Conservation (phyloP, 2,113 vertebrate genomes). For the Mastomys natalensis region DNA sequence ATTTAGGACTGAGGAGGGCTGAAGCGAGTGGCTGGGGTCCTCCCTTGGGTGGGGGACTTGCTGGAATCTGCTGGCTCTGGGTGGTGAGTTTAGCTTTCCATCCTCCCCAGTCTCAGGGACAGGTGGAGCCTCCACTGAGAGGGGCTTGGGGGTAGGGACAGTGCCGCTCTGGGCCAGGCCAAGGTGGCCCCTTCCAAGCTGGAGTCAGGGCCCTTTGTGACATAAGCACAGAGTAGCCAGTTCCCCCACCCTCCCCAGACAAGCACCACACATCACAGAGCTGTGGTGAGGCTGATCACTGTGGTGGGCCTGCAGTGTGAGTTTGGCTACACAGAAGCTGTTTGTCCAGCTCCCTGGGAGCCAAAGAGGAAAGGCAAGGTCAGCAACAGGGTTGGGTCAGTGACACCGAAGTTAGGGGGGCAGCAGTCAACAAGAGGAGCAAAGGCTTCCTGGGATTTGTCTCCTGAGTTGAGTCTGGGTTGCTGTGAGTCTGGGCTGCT, state of each 20-base stretch:
- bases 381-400: rapidly evolving
- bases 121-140: conserved; percentile 36
- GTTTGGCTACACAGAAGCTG: rapidly evolving
- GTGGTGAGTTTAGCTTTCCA: conserved; percentile 49
- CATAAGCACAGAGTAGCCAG: conserved; percentile 51
- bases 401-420: neutral
- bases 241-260: neutral
- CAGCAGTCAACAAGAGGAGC: neutral
- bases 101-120: conserved; percentile 21
- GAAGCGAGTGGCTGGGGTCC: neutral
- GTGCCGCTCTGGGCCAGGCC: neutral
- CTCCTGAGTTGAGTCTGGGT: neutral
- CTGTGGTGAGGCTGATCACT: neutral
- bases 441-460: neutral
- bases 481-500: neutral
- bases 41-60: neutral
- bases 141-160: conserved; percentile 37
- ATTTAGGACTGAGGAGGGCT: neutral
- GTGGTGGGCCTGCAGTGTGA: rapidly evolving
- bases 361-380: neutral
- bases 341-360: neutral
- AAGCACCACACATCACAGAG: neutral
- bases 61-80: neutral
- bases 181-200: neutral
- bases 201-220: conserved; percentile 66